These are phyloP conservation scores for Trochalopteron elliotii DNA, from an alignment of 2,113 vertebrate genomes.

Conservation along the genomic window DNA sequence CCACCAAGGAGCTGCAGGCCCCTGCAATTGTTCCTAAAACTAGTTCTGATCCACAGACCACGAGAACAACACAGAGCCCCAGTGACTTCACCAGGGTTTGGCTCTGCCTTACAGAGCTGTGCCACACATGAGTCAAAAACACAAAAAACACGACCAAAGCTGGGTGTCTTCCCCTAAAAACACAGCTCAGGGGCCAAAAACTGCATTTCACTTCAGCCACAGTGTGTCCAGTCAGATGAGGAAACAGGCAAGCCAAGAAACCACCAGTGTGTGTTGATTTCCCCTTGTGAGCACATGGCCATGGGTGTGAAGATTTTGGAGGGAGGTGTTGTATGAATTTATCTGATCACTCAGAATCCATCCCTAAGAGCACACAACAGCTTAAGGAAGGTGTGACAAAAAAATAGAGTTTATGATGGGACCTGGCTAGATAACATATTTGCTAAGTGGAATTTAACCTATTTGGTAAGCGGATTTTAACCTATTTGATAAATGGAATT, in stretches of 20 bases:
- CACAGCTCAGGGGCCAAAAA: background rate
- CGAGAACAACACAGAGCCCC: accelerated
- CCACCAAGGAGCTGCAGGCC: background rate
- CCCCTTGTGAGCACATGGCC: too few species aligned
- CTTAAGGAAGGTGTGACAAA: too few species aligned
- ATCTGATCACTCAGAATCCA: too few species aligned
- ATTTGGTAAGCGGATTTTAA: too few species aligned
- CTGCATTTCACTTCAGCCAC: background rate
- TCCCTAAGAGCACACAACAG: too few species aligned
- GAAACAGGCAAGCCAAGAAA: background rate
- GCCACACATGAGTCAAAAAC: background rate
- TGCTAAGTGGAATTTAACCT: too few species aligned
- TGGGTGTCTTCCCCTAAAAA: background rate
- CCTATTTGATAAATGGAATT: too few species aligned
- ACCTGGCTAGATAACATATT: too few species aligned
- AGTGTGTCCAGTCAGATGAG: background rate
- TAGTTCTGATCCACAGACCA: background rate
- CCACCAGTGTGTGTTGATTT: background rate
- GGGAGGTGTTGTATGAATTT: too few species aligned
- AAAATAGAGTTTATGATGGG: too few species aligned
- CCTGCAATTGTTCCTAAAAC: background rate
- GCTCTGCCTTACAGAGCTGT: background rate
- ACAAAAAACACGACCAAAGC: background rate
- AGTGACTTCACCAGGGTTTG: background rate
- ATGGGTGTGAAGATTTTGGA: too few species aligned